Conservation (phyloP, 2,888 invertebrate genomes). For the Agrochola lychnidis region DNA sequence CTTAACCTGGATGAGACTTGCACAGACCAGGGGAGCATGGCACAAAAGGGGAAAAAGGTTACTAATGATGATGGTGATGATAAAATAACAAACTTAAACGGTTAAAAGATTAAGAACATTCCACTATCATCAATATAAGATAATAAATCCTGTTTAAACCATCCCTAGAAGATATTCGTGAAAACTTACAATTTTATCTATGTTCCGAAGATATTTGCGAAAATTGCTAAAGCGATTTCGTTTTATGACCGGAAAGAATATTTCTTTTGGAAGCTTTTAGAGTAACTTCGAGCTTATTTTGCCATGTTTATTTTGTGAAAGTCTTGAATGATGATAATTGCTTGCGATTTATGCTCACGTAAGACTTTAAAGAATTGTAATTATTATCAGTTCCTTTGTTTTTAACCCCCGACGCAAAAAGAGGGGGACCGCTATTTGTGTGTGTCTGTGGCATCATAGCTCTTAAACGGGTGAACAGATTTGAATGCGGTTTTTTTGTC, state of each 20-base stretch:
- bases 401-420: neutral
- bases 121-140: neutral
- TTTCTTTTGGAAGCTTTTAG: constrained; percentile 66
- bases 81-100: neutral
- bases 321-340: constrained; percentile 48
- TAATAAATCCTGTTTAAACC: constrained; percentile 32
- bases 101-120: constrained; percentile 25
- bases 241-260: constrained; percentile 66
- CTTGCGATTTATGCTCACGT: neutral
- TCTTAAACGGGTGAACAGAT: too few species aligned
- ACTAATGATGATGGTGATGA: too few species aligned
- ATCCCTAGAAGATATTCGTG: constrained; percentile 27
- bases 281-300: constrained; percentile 45
- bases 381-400: neutral
- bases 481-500: too few species aligned
- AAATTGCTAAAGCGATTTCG: constrained; percentile 60
- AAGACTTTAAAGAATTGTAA: constrained; percentile 2
- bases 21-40: too few species aligned
- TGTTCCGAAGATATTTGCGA: constrained; percentile 55
- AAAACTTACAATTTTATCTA: constrained; percentile 55
- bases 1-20: too few species aligned
- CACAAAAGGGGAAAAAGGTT: too few species aligned
- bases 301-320: constrained; percentile 57
- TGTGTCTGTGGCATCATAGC: too few species aligned
- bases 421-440: too few species aligned